phyloP scores from a whole-genome alignment of 1,140 invertebrate genomes.

The Lepidotrigona ventralis region DNA sequence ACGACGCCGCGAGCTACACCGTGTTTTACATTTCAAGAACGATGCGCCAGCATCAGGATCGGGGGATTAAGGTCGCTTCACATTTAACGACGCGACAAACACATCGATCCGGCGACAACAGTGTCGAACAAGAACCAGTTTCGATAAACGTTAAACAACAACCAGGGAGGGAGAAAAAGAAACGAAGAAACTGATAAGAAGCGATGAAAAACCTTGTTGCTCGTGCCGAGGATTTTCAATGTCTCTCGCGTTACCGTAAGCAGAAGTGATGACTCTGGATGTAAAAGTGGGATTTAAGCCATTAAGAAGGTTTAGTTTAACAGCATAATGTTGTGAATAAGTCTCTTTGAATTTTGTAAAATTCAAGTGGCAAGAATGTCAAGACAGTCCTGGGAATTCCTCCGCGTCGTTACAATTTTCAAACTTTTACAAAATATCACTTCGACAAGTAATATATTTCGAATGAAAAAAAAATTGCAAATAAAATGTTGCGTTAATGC shows the following conservation, averaged over 20 bases:
- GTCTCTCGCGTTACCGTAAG: too few species aligned
- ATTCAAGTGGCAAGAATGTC: too few species aligned
- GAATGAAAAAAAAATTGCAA: too few species aligned
- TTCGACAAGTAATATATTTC: too few species aligned
- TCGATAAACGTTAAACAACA: not conserved
- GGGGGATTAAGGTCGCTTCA: slow-evolving; percentile 23
- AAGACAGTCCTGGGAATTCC: too few species aligned
- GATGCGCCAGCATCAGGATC: not conserved
- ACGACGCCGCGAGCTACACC: slow-evolving; percentile 21
- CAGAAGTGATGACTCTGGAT: not conserved
- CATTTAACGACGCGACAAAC: slow-evolving; percentile 1
- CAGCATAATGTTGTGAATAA: too few species aligned
- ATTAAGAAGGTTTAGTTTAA: too few species aligned
- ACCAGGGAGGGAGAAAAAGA: not conserved
- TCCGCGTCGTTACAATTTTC: too few species aligned
- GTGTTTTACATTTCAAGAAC: slow-evolving; percentile 32
- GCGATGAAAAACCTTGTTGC: not conserved
- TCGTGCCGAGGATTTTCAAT: not conserved
- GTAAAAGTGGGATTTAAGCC: not conserved
- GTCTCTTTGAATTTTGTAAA: too few species aligned
- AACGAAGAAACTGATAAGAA: not conserved
- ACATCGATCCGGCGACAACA: not conserved
- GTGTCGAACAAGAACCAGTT: slow-evolving; percentile 5
- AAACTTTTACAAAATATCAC: too few species aligned
- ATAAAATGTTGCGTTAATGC: too few species aligned